Percentiles rank a stretch among this genome's conserved stretches.
Conservation (phyloP, 2,888 invertebrate species). For the Tiliacea aurago region DNA sequence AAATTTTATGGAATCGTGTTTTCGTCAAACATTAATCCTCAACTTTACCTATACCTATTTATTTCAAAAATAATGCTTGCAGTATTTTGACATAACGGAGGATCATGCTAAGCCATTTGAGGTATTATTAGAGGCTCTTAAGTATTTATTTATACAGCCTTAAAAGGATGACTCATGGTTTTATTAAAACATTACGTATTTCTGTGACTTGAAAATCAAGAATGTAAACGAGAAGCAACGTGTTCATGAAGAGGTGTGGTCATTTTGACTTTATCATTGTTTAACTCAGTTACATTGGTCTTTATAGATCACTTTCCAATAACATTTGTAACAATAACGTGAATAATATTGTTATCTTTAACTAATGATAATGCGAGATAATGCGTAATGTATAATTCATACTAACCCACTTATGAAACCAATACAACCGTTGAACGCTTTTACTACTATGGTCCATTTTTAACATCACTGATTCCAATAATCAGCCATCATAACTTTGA, state of each 20-base stretch:
- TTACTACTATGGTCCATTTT: conserved; percentile 47
- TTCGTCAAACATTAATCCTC: too few species aligned
- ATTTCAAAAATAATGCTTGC: too few species aligned
- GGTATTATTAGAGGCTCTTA: too few species aligned
- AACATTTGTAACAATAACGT: background rate
- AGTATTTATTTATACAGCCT: conserved; percentile 13
- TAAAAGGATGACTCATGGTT: conserved; percentile 8
- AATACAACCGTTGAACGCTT: conserved; percentile 28
- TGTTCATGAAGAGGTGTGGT: conserved; percentile 26
- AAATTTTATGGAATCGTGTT: too few species aligned
- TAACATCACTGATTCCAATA: conserved; percentile 17
- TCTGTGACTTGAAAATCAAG: conserved; percentile 22
- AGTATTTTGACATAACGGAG: too few species aligned
- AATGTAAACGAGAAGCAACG: conserved; percentile 7
- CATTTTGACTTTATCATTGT: conserved; percentile 13
- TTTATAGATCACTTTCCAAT: conserved; percentile 9
- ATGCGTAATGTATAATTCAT: conserved; percentile 19
- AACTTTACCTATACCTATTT: too few species aligned
- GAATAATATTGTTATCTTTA: background rate
- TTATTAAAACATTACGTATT: background rate
- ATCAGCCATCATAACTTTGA: background rate
- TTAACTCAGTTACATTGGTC: conserved; percentile 3
- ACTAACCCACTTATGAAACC: conserved; percentile 55
- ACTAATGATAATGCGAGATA: too few species aligned
- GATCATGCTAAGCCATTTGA: too few species aligned